Evolutionary conservation across 2,797 vertebrate genomes (phyloP), one percentile per base, ranked within the genome.

Genomic region (Hypotaenidia okinawae): DNA sequence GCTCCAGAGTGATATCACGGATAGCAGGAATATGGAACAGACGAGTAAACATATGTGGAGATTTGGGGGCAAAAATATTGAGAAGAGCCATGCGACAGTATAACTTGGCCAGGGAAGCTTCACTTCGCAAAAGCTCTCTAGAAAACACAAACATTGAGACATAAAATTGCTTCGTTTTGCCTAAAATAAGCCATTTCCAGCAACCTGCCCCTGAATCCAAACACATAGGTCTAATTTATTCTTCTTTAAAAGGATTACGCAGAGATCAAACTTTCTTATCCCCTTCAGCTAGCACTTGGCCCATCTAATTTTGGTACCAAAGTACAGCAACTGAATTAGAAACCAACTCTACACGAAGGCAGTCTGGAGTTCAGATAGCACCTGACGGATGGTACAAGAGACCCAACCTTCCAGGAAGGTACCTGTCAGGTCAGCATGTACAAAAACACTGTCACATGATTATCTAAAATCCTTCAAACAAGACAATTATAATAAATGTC

Each of bases 61-160:
- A 98, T 94, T 99, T 99, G 54, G 99, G 99, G 66, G 99, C 99
- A 94, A 99, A 99, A 93, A 99, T 99, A 92, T 99, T 99, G 95
- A 99, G 99, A 91, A 99, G 98, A 64, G 99, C 99, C 98, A 99
- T 98, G 61, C 99, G 99, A 90, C 99, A 99, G 97, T 99, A 99
- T 6, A 99, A 97, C 79, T 99, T 98, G 28, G 99, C 99, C 92
- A 99, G 98, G 0, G 98, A 98, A 16, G 99, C 99, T 97, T 99
- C 99, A 21, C 99, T 99, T 45, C 99, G 98, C 81, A 99, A 97
- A 66, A 99, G 98, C 96, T 99, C 99, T 96, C 99, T 99, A 83
- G 28, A 96, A 92, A 89, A 91, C 32, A 95, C 51, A 84, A 58
- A 57, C 6, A 77, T 10, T 8, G 9, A 49, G 37, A 63, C 3